Evolutionary conservation across 1,140 invertebrate species (phyloP), one percentile per base, ranked within the genome.

Genomic region (Centruroides sculpturatus): DNA sequence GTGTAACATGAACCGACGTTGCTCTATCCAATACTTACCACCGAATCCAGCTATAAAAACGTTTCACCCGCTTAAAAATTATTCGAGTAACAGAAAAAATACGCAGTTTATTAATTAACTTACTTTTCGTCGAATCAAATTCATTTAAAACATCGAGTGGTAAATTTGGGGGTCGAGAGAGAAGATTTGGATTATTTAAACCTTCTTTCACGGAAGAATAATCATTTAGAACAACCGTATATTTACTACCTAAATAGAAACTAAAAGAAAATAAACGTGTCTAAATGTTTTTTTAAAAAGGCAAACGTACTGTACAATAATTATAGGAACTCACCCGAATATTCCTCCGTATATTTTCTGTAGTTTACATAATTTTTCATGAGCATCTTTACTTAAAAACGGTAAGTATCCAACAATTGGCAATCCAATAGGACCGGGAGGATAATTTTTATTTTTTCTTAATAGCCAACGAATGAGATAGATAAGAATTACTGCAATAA

Each of bases 11-110:
- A 90, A 91, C 55, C 75, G 74, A 49, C 87, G 77, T 64, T 91
- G 83, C 64, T 85, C 82, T 54, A 75, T 77, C 88, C 89, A 92
- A 6, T 83, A 68, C 9, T 77, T 68, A 0, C 87, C 87, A 49
- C 55, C 65, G 5, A 59, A 55, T 4, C 58, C 59, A 23, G 49
- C 57, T 47, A 66, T 52, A 58, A 55, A 57, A 64, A 57, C 48
- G 5, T 12, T 23, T 23, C 23, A 23, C 23, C 23, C 41, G 41
- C 41, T 6, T 41, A 5, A 3, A 41, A 5, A 41, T 6, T 41
- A 41, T 41, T 41, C 5, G 5, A 41, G 8, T 41, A 41, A 6
- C 41, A 6, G 41, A 41, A 6, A 41, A 41, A 41, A 1, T 3
- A 41, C 8, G 3, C 8, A 3, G 41, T 41, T 6, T 6, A 41